Conservation (phyloP, 2,797 vertebrate genomes). For the Danio albolineatus region DNA sequence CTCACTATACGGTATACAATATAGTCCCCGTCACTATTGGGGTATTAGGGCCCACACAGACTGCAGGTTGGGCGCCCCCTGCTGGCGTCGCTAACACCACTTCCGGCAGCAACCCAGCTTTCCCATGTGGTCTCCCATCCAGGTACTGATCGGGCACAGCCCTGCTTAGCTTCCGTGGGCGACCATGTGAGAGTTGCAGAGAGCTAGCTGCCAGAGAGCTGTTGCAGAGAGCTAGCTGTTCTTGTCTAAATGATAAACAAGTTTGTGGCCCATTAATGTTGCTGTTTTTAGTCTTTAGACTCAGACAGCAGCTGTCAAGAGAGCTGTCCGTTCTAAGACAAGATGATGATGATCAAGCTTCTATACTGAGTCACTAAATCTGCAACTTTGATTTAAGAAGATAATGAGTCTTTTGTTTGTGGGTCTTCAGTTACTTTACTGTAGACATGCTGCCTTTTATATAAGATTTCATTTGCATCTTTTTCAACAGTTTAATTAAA, state of each 20-base stretch:
- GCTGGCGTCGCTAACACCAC: too few relatives aligned
- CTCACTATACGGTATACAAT: too few relatives aligned
- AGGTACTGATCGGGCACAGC: too few relatives aligned
- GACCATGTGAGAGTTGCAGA: too few relatives aligned
- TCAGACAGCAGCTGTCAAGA: slow-evolving; percentile 4
- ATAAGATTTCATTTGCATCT: neutral
- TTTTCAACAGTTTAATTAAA: slow-evolving; percentile 19
- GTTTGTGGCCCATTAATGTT: neutral
- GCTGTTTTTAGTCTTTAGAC: neutral
- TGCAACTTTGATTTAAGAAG: neutral
- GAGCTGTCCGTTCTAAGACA: neutral
- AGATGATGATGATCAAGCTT: neutral
- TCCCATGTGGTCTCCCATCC: too few relatives aligned
- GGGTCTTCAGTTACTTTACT: neutral
- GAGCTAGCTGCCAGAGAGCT: too few relatives aligned
- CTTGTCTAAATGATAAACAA: neutral
- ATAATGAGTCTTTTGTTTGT: neutral
- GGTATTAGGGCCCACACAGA: too few relatives aligned
- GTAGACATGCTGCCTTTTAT: slow-evolving; percentile 4
- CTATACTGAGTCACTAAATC: slow-evolving; percentile 1
- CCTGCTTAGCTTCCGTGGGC: too few relatives aligned
- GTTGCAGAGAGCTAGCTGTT: too few relatives aligned
- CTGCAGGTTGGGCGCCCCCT: too few relatives aligned
- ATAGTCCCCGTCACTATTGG: too few relatives aligned
- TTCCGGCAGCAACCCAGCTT: too few relatives aligned